These are phyloP conservation scores for Alces alces DNA, from an alignment of 2,113 vertebrate species.

Conservation along the genomic window DNA sequence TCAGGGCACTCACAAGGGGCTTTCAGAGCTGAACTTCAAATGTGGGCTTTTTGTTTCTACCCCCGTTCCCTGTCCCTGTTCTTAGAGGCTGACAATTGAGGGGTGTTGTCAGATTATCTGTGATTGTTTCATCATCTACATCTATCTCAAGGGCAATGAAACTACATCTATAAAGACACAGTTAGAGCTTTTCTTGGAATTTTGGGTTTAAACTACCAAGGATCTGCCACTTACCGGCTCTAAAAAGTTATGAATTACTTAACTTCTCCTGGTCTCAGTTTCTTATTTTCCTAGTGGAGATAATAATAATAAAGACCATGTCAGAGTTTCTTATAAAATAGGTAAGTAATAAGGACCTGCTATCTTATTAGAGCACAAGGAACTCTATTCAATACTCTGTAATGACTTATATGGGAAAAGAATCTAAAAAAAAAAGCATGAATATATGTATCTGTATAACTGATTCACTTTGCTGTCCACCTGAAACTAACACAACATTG, in stretches of 20 bases:
- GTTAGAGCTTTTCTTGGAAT: background rate
- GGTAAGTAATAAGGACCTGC: background rate
- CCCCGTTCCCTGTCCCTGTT: background rate
- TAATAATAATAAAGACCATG: background rate
- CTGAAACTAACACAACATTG: background rate
- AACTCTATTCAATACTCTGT: background rate
- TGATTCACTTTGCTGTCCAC: background rate
- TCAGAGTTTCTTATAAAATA: background rate
- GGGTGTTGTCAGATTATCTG: background rate
- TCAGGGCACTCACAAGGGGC: background rate
- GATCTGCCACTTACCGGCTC: background rate
- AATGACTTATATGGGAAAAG: background rate
- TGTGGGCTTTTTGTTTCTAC: background rate
- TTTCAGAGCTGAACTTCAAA: background rate
- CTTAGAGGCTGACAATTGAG: background rate
- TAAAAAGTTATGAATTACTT: background rate
- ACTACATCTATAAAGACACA: background rate
- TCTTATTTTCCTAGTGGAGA: background rate
- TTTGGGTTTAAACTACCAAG: background rate
- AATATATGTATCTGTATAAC: background rate
- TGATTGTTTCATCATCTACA: background rate
- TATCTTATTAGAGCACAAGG: background rate
- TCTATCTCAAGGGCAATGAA: background rate
- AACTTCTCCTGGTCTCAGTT: background rate
- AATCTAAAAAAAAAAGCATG: background rate